Evolutionary conservation across 1,140 invertebrate genomes (phyloP).

Genomic region (Dryas iulia): DNA sequence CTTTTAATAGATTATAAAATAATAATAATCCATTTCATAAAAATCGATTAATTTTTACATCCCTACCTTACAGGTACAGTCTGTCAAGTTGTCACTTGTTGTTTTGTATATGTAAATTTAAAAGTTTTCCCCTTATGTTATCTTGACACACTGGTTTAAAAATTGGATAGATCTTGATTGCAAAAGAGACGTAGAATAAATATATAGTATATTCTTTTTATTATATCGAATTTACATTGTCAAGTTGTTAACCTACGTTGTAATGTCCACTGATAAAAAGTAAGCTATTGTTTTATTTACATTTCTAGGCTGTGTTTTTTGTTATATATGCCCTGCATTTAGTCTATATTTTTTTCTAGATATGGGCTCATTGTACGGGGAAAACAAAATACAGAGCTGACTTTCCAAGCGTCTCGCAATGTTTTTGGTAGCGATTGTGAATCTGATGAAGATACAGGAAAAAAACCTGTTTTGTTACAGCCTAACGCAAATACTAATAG

Average conservation of each 20-base stretch:
- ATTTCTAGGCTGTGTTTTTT: background rate
- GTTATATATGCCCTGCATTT: background rate
- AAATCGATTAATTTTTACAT: too few species aligned
- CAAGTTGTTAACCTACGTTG: background rate
- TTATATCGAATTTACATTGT: too few species aligned
- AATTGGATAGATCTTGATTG: too few species aligned
- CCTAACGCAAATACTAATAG: constrained; percentile 63
- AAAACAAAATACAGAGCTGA: constrained; percentile 46
- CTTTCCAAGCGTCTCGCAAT: constrained; percentile 70
- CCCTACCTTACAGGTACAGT: too few species aligned
- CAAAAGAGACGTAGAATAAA: too few species aligned
- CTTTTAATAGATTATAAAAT: too few species aligned
- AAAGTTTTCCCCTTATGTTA: too few species aligned
- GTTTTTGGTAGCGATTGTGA: constrained; percentile 76
- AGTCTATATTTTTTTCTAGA: constrained; percentile 42
- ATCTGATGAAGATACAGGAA: constrained; percentile 61
- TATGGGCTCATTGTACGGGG: constrained; percentile 74
- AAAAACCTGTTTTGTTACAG: constrained; percentile 49
- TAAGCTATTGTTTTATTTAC: constrained; percentile 19
- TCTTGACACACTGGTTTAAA: too few species aligned
- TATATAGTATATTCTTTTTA: too few species aligned
- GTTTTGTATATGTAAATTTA: too few species aligned
- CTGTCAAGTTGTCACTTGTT: too few species aligned
- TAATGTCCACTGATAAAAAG: constrained; percentile 34
- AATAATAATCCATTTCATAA: too few species aligned